Evolutionary conservation across 2,797 vertebrate species (phyloP).

Genomic region (Lindbergichthys nudifrons): DNA sequence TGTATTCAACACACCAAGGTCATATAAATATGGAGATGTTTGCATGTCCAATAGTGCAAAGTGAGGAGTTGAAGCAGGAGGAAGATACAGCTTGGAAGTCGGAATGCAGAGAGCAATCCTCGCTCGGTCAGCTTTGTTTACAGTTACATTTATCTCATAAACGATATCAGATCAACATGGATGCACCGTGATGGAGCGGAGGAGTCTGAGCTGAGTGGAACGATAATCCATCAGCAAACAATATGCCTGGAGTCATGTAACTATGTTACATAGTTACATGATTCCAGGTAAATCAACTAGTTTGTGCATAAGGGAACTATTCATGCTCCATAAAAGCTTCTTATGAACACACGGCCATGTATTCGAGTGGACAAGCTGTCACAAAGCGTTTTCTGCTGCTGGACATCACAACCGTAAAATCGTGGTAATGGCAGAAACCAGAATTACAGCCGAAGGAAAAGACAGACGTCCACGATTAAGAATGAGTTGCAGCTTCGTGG

Average conservation of each 20-base stretch:
- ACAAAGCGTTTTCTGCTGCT: slow-evolving; percentile 67
- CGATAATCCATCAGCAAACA: slow-evolving; percentile 50
- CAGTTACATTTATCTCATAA: slow-evolving; percentile 51
- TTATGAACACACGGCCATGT: slow-evolving; percentile 42
- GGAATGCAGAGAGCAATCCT: slow-evolving; percentile 55
- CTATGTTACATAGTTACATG: not conserved
- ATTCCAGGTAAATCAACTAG: slow-evolving; percentile 37
- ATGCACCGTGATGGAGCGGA: slow-evolving; percentile 9
- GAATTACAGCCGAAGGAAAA: slow-evolving; percentile 34
- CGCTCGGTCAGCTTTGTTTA: slow-evolving; percentile 62
- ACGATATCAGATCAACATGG: slow-evolving; percentile 50
- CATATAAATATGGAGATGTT: not conserved
- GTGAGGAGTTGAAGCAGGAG: slow-evolving; percentile 23
- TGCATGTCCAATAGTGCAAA: slow-evolving; percentile 19
- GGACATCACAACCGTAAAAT: slow-evolving; percentile 65
- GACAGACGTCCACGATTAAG: slow-evolving; percentile 33
- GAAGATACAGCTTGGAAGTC: slow-evolving; percentile 44
- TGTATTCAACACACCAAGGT: not conserved
- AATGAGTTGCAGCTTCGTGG: slow-evolving; percentile 46
- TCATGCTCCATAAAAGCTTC: slow-evolving; percentile 30
- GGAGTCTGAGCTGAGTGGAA: slow-evolving; percentile 13
- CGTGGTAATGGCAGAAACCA: slow-evolving; percentile 64
- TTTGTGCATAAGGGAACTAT: slow-evolving; percentile 37
- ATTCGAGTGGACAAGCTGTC: slow-evolving; percentile 73
- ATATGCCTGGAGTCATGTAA: slow-evolving; percentile 29